Base-by-base conservation (phyloP, 2,888 invertebrate species). In the Ormyrus labotus region DNA sequence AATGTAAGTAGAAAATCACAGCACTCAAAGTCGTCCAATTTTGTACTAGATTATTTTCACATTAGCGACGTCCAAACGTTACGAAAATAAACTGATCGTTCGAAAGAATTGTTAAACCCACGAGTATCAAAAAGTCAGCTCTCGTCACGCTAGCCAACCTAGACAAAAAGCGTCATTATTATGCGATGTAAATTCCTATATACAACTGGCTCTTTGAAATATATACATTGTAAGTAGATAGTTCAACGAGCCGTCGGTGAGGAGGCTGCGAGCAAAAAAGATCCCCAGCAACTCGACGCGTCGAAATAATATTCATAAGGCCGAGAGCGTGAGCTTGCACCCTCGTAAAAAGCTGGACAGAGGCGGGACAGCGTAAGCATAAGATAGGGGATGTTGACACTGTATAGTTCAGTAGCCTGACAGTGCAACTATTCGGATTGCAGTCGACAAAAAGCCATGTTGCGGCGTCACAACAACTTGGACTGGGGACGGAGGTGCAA, bases 291-390 rank as follows among this genome's bases (percentile, higher is more conserved):
- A 11, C 61, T 45, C 13, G n/a, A 57, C 45, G 58, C 9, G 67
- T 53, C 65, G 67, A 78, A 72, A 78, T 34, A 34, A 34, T 78
- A 78, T 78, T 78, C 78, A 72, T 78, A 72, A 72, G 78, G 47
- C 55, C 5, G 48, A 57, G 48, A 64, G 73, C n/a, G 51, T 45
- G 47, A 47, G 13, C 60, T 57, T 50, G 53, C 19, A 63, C 13
- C 5, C 47, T 51, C 45, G 9, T 34, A 72, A 78, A 78, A 72
- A 71, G 63, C 64, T 70, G 80, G 64, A 80, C 57, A 71, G n/a
- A 48, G 48, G 70, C 5, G 47, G 64, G 71, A 70, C 53, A 77
- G 51, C 48, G 65, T 65, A 63, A 58, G 69, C 11, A 50, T 57
- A 70, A 75, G 71, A 71, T 50, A 69, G 63, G n/a, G 50, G 10